A percentile compares a stretch with the other conserved stretches of the same genome.
Conservation (phyloP, 2,888 invertebrate species). For the Morpho deidamia region DNA sequence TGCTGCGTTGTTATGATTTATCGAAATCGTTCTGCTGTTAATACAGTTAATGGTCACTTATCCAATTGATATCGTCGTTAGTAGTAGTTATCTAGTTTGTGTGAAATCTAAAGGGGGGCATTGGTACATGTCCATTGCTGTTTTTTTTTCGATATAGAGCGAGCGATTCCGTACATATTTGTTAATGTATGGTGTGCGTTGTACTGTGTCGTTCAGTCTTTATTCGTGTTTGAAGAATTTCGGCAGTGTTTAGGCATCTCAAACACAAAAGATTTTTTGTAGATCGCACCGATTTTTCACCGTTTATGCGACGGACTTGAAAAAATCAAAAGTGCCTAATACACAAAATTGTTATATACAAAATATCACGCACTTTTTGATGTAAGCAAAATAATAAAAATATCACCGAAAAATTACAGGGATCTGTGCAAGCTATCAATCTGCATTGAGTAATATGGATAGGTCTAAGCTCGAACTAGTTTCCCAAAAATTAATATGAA, state of each 20-base stretch:
- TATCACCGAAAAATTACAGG: no score
- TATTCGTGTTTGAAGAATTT: slow-evolving; percentile 32
- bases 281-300: no score
- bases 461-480: no score
- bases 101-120: not conserved
- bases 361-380: no score
- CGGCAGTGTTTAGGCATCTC: slow-evolving; percentile 48
- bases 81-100: not conserved
- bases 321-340: no score
- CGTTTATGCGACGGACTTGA: not conserved
- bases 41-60: not conserved
- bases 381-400: no score
- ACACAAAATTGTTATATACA: no score
- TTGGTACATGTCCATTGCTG: not conserved
- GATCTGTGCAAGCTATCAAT: no score
- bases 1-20: not conserved
- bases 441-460: no score
- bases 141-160: not conserved
- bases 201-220: slow-evolving; percentile 24
- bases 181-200: slow-evolving; percentile 30
- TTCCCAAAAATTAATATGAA: no score
- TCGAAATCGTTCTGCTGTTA: not conserved
- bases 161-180: no score
- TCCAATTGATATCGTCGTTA: not conserved
- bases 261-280: no score